Evolutionary conservation across 2,888 invertebrate species (phyloP), one percentile per base, ranked within the genome.

Genomic region (Matsumyia berberina): DNA sequence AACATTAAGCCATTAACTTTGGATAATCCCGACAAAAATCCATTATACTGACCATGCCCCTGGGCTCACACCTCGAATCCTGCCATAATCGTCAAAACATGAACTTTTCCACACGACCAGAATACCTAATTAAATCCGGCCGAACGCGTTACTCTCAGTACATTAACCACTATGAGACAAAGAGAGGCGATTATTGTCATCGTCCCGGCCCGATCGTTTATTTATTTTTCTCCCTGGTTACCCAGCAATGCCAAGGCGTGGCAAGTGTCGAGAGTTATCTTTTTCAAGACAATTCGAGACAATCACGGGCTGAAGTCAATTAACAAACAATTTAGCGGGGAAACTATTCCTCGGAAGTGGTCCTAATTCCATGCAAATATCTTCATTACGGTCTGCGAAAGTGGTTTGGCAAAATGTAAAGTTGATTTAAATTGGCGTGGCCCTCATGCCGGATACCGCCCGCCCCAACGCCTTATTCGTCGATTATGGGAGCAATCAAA

Each of bases 401-500:
- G 69, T 49, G 62, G 51, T 76, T 76, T 64, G 5, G 7, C 51
- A 31, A 81, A 57, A 58, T 66, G 51, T 58, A 9, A 53, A 70
- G 46, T 70, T 72, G 44, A 55, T 49, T 69, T 74, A 49, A 74
- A 69, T 76, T 67, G 44, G 60, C n/a, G n/a, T n/a, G n/a, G n/a
- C n/a, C n/a, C n/a, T n/a, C n/a, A n/a, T n/a, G n/a, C 67, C 42
- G n/a, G n/a, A 42, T n/a, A 9, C 11, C 9, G 12, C 19, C 19
- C 35, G 12, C n/a, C 35, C 35, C 4, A 35, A 12, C 19, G 15
- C 17, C 66, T 77, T 72, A 58, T 60, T 46, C 60, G 51, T 64
- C 81, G 69, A 81, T 81, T 67, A 77, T 66, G 72, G 39, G 15
- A n/a, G 58, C 66, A 82, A 60, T 82, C 60, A 64, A 77, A 72